Evolutionary conservation across 2,113 vertebrate species (phyloP).

Genomic region (Nothocercus nigrocapillus): DNA sequence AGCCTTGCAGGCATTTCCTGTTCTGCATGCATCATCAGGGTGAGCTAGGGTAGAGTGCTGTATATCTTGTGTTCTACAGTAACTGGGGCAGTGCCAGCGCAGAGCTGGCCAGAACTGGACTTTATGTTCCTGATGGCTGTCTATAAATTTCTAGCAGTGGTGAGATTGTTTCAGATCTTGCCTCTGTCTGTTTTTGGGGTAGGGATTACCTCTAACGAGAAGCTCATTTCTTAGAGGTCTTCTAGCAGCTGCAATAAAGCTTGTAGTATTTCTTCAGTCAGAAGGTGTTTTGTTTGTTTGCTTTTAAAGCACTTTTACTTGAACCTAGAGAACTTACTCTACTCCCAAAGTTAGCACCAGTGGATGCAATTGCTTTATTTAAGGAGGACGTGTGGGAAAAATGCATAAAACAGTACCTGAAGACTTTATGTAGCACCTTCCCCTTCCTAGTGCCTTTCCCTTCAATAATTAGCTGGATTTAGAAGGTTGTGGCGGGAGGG

Average conservation of each 20-base stretch:
- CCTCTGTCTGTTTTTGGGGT: neutral
- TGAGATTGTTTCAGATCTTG: neutral
- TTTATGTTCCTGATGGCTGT: neutral
- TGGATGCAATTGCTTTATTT: neutral
- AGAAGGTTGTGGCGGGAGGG: neutral
- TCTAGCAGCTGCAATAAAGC: neutral
- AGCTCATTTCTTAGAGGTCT: neutral
- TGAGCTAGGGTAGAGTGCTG: neutral
- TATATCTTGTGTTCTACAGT: neutral
- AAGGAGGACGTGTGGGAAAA: neutral
- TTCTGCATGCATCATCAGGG: neutral
- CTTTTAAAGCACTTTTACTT: neutral
- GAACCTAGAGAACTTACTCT: neutral
- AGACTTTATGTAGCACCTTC: neutral
- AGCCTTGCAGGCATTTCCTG: neutral
- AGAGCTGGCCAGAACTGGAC: neutral
- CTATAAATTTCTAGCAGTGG: neutral
- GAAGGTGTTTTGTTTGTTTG: neutral
- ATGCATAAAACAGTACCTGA: neutral
- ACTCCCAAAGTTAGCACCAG: neutral
- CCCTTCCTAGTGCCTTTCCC: neutral
- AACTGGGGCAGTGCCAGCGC: neutral
- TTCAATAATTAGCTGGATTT: neutral
- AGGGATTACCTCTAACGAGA: neutral
- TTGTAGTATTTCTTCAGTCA: neutral